Evolutionary conservation across 2,888 invertebrate species (phyloP), one percentile per base, ranked within the genome.

Genomic region (Netelia fuscicornis): DNA sequence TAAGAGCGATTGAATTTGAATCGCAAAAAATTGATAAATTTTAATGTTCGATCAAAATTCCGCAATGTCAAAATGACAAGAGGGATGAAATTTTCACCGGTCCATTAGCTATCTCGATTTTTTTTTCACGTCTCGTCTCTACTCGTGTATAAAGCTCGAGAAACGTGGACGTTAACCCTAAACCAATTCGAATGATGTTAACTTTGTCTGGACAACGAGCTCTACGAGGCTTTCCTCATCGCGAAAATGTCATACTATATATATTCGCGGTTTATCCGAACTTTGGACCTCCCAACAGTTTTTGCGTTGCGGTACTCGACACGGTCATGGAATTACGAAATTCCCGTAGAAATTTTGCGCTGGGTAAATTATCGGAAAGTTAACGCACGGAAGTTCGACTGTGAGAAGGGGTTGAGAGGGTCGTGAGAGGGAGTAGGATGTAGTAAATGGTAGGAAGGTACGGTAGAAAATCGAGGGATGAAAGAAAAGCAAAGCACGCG

Each of bases 361-460:
- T 37, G 17, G 79, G 71, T 65, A 79, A 85, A 85, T 85, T 85
- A 82, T 85, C 83, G 83, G 75, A 83, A 85, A 85, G 85, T 85
- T 85, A 82, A 85, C 85, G 79, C 83, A 58, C 48, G 79, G 52
- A 62, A 74, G 67, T 76, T 79, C 70, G 23, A 64, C 48, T 23
- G 48, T 62, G 37, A 23, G 30, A 30, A 30, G 30, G 30, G 30
- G 30, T 30, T 30, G 30, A 30, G 6, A 17, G 17, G 17, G 30
- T 30, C 30, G 11, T n/a, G 52, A 25, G 17, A n/a, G 62, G 23
- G 30, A 8, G 48, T 44, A 77, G 58, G 62, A 48, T 68, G 71
- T n/a, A 68, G 20, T 60, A 62, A 62, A 62, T 30, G 8, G 30
- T 30, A 30, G 30, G 30, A 54, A 71, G 62, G 52, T 56, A 13